Base-by-base conservation (phyloP, 2,797 vertebrate genomes). In the Erethizon dorsatum region DNA sequence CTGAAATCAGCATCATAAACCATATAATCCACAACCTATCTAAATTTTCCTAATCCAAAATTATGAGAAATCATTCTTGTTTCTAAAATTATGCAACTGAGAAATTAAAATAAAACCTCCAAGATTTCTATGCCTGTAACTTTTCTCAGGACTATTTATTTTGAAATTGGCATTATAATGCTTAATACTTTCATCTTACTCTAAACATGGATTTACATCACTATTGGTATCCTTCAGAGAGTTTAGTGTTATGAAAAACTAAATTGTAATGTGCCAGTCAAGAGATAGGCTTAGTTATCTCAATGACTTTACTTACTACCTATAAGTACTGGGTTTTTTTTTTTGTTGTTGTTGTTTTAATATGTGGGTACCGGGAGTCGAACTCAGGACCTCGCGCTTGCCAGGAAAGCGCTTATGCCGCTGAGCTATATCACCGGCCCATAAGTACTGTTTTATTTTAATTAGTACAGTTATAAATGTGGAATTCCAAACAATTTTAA, bases 1-100 rank as follows among this genome's bases (percentile, higher is more conserved):
- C 9, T 87, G 54, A 85, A 75, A 93, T 88, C 83, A 91, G 54
- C 31, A 94, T 69, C 17, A 80, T 93, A 90, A 91, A 37, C 93
- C 54, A 73, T 54, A 65, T 69, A 67, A 50, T 45, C 75, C 17
- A 37, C 75, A 69, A 88, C 7, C 52, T 91, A 78, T 41, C 37
- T 41, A 41, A 41, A 41, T 41, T 41, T 41, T 41, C 37, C 37
- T 41, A 41, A 41, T 41, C 13, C 52, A 69, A 96, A 88, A 89
- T 69, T 57, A 83, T 57, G 9, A 90, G 47, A 77, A 96, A 80
- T 57, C 41, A 59, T 47, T 88, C 56, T 78, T 50, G 52, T 37
- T 63, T 90, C n/a, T 50, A 90, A 78, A 87, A 84, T 61, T 88
- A 18, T 88, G 20, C 65, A 90, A 86, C 28, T 87, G 6, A 85